Evolutionary conservation across 2,797 vertebrate genomes (phyloP).

Genomic region (Cheirogaleus major): DNA sequence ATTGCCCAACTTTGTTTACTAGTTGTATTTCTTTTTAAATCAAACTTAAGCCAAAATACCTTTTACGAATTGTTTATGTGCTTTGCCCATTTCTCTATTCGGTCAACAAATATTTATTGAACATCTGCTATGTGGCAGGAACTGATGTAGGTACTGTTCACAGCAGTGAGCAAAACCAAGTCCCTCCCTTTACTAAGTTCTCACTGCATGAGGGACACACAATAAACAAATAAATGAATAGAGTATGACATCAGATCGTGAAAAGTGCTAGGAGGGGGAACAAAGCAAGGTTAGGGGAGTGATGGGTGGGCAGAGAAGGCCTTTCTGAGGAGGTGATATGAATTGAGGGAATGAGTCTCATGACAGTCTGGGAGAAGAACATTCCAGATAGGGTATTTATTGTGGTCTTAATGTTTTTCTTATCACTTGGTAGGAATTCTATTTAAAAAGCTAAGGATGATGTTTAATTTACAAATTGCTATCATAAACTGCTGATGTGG

Average conservation of each 20-base stretch:
- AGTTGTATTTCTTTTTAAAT: background rate
- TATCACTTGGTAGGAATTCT: background rate
- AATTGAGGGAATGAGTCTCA: background rate
- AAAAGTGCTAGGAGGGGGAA: background rate
- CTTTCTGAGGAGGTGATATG: background rate
- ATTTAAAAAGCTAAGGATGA: background rate
- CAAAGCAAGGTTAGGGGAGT: background rate
- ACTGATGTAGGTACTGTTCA: background rate
- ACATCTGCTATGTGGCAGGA: background rate
- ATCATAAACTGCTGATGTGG: background rate
- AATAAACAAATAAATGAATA: accelerated
- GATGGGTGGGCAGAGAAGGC: background rate
- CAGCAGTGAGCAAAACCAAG: too few relatives aligned
- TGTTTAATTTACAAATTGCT: background rate
- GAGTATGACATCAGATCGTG: background rate
- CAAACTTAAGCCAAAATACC: background rate
- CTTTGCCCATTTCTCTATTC: background rate
- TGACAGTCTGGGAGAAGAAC: background rate
- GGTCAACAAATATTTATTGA: background rate
- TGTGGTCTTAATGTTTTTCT: background rate
- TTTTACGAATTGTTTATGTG: background rate
- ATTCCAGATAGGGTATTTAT: background rate
- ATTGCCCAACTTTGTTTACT: background rate
- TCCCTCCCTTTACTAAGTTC: background rate
- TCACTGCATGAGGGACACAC: background rate